Evolutionary conservation across 2,113 vertebrate genomes (phyloP), one percentile per base, ranked within the genome.

Genomic region (Plectropomus leopardus): DNA sequence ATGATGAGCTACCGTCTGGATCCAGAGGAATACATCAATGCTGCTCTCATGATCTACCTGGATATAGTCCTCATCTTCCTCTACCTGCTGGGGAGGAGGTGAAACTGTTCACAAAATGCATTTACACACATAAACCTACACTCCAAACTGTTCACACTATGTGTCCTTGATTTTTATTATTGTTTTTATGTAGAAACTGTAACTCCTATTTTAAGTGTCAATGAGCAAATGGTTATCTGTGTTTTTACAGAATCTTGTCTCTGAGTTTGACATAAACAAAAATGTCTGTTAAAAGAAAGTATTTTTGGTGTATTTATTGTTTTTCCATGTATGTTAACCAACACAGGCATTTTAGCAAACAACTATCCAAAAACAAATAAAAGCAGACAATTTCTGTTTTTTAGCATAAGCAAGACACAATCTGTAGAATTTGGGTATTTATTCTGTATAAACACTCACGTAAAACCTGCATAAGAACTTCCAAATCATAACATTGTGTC

Each of bases 21-120:
- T 66, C 94, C 95, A 8, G 95, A 96, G 80, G 95, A 95, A 55
- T 95, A 95, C 57, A 21, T 96, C 81, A 92, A 58, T 0, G 93
- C 89, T 17, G 93, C 94, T 9, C 91, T 96, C 36, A 83, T 24
- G 5, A 85, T 96, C 72, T 95, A 96, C 86, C 84, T 95, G 68
- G 95, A 96, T 80, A 78, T 95, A 26, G 59, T 95, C 53, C 76
- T 90, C 42, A 94, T 96, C 80, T 95, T 95, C 88, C 91, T 95
- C 66, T 94, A 86, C 89, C 86, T 96, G 24, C 85, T 95, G 54
- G 82, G 93, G 77, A 73, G 67, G 87, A 84, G 77, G 47, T 91
- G 86, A 91, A 83, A 57, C 68, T 42, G 15, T 48, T 30, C 8
- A 28, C 3, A 53, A 24, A 10, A 53, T 3, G 47, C 23, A 26